These are phyloP conservation scores for Agapostemon virescens DNA, from an alignment of 2,888 invertebrate genomes.

Conservation along the genomic window DNA sequence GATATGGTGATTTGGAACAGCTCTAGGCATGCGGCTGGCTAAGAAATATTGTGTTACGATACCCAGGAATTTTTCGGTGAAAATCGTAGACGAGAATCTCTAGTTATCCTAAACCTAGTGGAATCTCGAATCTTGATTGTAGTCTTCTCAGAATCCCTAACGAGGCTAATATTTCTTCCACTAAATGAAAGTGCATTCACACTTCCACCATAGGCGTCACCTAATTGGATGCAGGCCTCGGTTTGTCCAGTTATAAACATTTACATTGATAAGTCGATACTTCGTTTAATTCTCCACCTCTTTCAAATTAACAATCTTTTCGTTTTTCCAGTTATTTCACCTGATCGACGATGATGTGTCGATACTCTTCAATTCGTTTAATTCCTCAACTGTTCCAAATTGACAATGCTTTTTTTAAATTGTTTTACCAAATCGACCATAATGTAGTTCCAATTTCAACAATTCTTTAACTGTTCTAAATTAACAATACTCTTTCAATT, in stretches of 20 bases:
- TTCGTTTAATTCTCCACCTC: too few species aligned
- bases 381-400: too few species aligned
- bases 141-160: not conserved
- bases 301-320: too few species aligned
- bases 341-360: too few species aligned
- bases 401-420: too few species aligned
- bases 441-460: too few species aligned
- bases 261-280: not conserved
- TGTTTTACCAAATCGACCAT: too few species aligned
- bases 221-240: not conserved
- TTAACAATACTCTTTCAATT: too few species aligned
- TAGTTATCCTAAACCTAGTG: not conserved
- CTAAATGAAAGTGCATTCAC: not conserved
- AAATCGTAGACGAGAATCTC: not conserved
- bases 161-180: not conserved
- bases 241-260: not conserved
- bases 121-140: not conserved
- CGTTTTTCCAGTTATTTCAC: too few species aligned
- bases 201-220: not conserved
- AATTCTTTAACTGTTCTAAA: too few species aligned
- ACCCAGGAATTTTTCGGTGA: not conserved
- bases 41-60: not conserved
- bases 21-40: not conserved
- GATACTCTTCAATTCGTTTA: too few species aligned
- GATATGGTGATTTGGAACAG: too few species aligned